phyloP scores from a whole-genome alignment of 2,888 invertebrate genomes.

The Geophilus truncorum region DNA sequence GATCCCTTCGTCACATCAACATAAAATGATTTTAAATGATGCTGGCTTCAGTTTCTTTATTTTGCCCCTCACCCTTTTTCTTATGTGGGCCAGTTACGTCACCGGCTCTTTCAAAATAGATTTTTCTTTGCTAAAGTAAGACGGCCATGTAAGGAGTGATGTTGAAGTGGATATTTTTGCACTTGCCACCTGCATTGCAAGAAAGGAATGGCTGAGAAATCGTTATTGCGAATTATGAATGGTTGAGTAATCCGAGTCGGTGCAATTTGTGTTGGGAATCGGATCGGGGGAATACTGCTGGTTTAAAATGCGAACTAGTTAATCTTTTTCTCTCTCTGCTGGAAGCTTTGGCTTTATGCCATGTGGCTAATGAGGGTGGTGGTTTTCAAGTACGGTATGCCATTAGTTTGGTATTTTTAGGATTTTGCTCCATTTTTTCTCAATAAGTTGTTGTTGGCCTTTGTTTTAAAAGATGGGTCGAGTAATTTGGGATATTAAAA shows the following conservation, averaged over 20 bases:
- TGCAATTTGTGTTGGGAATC: no score
- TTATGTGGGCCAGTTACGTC: background rate
- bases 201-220: background rate
- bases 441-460: background rate
- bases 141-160: background rate
- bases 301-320: background rate
- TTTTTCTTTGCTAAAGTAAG: background rate
- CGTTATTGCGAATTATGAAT: background rate
- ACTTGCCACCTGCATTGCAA: no score
- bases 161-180: background rate
- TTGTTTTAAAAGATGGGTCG: background rate
- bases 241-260: background rate
- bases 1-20: background rate
- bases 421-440: background rate
- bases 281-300: background rate
- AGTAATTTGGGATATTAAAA: background rate
- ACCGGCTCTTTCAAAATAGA: background rate
- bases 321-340: background rate
- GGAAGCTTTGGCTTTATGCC: background rate
- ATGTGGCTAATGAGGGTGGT: background rate
- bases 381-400: slow-evolving; percentile 3
- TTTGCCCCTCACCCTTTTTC: background rate
- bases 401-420: background rate
- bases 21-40: background rate
- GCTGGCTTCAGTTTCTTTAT: background rate